These are phyloP conservation scores for Zhuqinia jingwanae DNA, from an alignment of 2,888 invertebrate genomes.

Conservation along the genomic window DNA sequence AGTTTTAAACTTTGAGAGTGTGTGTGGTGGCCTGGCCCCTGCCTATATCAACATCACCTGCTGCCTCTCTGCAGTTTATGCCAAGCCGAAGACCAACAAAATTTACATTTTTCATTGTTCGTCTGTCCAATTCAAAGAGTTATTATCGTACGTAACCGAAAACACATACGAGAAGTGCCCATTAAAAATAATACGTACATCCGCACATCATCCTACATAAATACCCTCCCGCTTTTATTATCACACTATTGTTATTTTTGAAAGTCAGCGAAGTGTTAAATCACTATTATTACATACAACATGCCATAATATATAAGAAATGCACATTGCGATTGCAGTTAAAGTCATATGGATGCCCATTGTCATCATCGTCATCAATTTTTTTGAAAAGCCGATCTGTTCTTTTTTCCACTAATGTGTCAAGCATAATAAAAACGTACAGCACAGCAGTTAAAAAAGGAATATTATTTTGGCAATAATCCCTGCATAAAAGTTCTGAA, in stretches of 20 bases:
- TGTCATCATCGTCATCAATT: constrained; percentile 19
- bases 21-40: constrained; percentile 25
- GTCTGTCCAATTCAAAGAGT: constrained; percentile 18
- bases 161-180: constrained; percentile 17
- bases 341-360: background rate
- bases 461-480: constrained; percentile 15
- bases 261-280: constrained; percentile 67
- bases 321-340: background rate
- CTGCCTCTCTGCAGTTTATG: background rate
- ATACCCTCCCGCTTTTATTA: constrained; percentile 61
- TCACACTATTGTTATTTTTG: constrained; percentile 46
- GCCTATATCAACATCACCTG: constrained; percentile 23
- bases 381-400: constrained; percentile 1
- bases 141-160: background rate
- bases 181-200: constrained; percentile 11
- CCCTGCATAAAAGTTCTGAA: background rate
- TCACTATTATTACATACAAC: constrained; percentile 62
- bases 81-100: constrained; percentile 17
- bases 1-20: background rate
- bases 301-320: background rate
- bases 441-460: background rate
- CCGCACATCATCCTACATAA: too few relatives aligned
- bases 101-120: constrained; percentile 24
- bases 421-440: background rate
- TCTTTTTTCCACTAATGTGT: background rate